phyloP scores from a whole-genome alignment of 2,888 invertebrate species.

The Drosophila pseudotalamancana region DNA sequence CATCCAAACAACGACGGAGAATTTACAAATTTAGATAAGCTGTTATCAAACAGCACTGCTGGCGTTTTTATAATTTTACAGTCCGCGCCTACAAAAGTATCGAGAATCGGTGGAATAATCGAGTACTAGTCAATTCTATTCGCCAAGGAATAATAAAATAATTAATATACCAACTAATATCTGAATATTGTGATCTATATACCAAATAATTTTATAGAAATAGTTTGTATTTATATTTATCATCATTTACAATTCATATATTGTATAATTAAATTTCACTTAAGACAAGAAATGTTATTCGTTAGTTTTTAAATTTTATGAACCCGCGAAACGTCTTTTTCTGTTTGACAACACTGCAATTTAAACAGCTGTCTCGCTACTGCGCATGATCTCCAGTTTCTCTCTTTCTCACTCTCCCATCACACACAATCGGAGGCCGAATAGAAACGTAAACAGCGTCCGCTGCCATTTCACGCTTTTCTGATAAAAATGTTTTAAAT shows the following conservation, averaged over 20 bases:
- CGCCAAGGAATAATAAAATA: too few relatives aligned
- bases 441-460: conserved; percentile 74
- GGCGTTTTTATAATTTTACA: conserved; percentile 24
- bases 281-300: too few relatives aligned
- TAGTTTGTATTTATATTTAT: too few relatives aligned
- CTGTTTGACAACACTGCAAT: conserved; percentile 28
- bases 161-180: not conserved
- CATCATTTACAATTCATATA: too few relatives aligned
- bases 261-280: too few relatives aligned
- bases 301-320: conserved; percentile 11
- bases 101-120: conserved; percentile 23
- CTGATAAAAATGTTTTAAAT: conserved; percentile 79
- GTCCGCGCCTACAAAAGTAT: conserved; percentile 20
- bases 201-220: too few relatives aligned
- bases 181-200: too few relatives aligned
- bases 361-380: conserved; percentile 29
- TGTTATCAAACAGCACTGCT: conserved; percentile 50
- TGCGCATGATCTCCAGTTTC: conserved; percentile 48
- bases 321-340: conserved; percentile 10
- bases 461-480: conserved; percentile 70
- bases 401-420: conserved; percentile 18
- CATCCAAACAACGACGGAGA: conserved; percentile 13
- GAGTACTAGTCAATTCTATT: not conserved
- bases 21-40: conserved; percentile 66
- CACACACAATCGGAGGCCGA: conserved; percentile 36